These are phyloP conservation scores for Ectemnius continuus DNA, from an alignment of 2,888 invertebrate species.

Conservation along the genomic window DNA sequence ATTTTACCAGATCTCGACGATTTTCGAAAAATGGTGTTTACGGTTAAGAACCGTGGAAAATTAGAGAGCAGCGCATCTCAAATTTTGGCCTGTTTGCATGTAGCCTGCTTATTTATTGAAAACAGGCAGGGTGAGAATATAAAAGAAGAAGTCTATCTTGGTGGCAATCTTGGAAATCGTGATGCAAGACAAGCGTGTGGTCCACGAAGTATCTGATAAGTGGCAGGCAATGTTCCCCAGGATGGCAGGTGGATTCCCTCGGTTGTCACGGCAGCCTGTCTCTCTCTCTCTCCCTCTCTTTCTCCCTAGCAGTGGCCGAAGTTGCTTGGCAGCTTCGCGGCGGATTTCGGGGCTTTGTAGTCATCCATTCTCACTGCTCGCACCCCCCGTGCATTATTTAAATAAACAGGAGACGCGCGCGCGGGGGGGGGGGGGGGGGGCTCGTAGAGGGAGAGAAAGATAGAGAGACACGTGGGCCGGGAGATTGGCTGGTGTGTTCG, in stretches of 20 bases:
- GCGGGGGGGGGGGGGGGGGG: conserved; percentile 35
- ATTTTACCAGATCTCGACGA: conserved; percentile 22
- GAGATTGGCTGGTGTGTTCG: conserved; percentile 66
- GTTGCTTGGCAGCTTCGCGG: conserved; percentile 17
- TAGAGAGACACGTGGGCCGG: conserved; percentile 8
- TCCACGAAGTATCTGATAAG: conserved; percentile 34
- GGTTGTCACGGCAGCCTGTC: conserved; percentile 51
- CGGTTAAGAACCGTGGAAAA: too few relatives aligned
- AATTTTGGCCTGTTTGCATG: too few relatives aligned
- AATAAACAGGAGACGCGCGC: conserved; percentile 72
- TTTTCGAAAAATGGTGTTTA: background rate
- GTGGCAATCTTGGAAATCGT: conserved; percentile 21
- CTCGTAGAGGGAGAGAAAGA: background rate
- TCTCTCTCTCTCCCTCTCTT: conserved; percentile 14
- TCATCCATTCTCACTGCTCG: conserved; percentile 72
- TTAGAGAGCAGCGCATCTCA: too few relatives aligned
- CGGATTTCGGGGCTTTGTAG: conserved; percentile 75
- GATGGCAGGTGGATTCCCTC: conserved; percentile 63
- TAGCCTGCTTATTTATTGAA: too few relatives aligned
- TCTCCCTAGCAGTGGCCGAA: conserved; percentile 29
- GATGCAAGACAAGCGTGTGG: background rate
- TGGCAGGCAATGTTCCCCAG: conserved; percentile 56
- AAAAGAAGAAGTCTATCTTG: background rate
- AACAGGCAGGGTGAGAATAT: background rate
- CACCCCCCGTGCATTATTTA: conserved; percentile 74